A percentile compares a stretch with the other conserved stretches of the same genome.
Evolutionary conservation across 2,888 invertebrate genomes (phyloP).

Genomic region (Ennomos erosarius): DNA sequence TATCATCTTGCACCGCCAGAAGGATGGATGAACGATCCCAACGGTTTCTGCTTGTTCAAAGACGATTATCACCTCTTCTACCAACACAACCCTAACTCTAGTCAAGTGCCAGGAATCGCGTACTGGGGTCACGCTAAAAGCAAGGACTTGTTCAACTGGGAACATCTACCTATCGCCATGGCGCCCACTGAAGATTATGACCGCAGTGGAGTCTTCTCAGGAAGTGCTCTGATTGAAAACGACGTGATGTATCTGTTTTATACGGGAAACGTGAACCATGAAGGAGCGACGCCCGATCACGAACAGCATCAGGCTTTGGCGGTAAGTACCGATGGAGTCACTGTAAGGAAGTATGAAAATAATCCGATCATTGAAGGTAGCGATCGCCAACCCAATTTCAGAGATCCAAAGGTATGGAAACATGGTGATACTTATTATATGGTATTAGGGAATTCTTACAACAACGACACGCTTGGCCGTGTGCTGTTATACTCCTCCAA

Average conservation of each 20-base stretch:
- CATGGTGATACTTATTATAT: constrained; percentile 66
- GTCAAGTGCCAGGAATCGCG: constrained; percentile 62
- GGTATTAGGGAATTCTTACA: constrained; percentile 72
- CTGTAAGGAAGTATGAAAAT: constrained; percentile 57
- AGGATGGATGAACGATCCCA: constrained; percentile 85
- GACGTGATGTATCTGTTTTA: constrained; percentile 66
- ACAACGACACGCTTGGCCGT: constrained; percentile 60
- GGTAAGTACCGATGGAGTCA: constrained; percentile 63
- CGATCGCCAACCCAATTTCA: constrained; percentile 67
- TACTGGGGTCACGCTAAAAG: constrained; percentile 83
- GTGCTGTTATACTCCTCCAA: constrained; percentile 65
- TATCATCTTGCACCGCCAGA: constrained; percentile 65
- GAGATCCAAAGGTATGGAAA: constrained; percentile 82
- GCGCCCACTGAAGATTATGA: constrained; percentile 72
- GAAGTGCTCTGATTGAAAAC: constrained; percentile 72
- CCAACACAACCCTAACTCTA: constrained; percentile 75
- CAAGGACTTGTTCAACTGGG: constrained; percentile 75
- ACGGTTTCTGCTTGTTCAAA: constrained; percentile 73
- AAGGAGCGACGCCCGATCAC: constrained; percentile 55
- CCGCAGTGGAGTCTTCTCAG: constrained; percentile 73
- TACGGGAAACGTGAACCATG: constrained; percentile 67
- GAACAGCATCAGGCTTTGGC: constrained; percentile 67
- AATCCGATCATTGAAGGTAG: constrained; percentile 67
- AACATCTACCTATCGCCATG: constrained; percentile 74
- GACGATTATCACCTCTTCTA: constrained; percentile 79